Conservation (phyloP, 2,888 invertebrate genomes). For the Aphidius colemani region DNA sequence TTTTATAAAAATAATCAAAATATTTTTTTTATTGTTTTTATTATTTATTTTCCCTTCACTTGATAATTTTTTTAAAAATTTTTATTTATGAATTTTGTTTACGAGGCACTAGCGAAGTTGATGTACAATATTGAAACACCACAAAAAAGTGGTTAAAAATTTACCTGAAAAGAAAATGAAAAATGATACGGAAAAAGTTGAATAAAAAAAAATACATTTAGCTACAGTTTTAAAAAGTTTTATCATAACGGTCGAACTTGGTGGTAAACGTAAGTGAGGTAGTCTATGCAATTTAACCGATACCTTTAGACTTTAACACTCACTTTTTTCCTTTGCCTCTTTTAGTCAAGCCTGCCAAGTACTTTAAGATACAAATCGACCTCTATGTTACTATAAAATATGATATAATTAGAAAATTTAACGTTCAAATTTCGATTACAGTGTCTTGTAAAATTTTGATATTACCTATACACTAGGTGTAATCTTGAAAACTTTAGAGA, state of each 20-base stretch:
- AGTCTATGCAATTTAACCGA: slow-evolving; percentile 1
- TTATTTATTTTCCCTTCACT: neutral
- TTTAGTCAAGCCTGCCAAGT: no score
- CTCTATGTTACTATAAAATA: neutral
- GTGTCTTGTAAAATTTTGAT: no score
- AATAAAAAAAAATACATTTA: slow-evolving; percentile 10
- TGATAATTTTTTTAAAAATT: neutral
- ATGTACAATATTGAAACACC: slow-evolving; percentile 14
- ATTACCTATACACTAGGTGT: no score
- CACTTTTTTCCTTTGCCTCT: neutral
- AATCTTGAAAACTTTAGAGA: no score
- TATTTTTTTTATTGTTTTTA: neutral
- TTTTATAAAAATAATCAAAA: no score
- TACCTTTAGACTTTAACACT: slow-evolving; percentile 5
- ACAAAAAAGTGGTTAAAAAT: slow-evolving; percentile 14
- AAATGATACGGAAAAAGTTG: no score
- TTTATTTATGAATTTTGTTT: slow-evolving; percentile 7
- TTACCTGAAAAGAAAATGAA: neutral
- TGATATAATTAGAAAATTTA: no score
- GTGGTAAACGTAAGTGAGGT: slow-evolving; percentile 3
- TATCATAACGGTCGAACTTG: slow-evolving; percentile 15
- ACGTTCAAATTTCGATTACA: neutral
- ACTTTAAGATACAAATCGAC: no score
- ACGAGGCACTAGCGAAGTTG: neutral
- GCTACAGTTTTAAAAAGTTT: slow-evolving; percentile 16